These are phyloP conservation scores for Zootoca vivipara DNA, from an alignment of 2,113 vertebrate genomes.

Conservation along the genomic window DNA sequence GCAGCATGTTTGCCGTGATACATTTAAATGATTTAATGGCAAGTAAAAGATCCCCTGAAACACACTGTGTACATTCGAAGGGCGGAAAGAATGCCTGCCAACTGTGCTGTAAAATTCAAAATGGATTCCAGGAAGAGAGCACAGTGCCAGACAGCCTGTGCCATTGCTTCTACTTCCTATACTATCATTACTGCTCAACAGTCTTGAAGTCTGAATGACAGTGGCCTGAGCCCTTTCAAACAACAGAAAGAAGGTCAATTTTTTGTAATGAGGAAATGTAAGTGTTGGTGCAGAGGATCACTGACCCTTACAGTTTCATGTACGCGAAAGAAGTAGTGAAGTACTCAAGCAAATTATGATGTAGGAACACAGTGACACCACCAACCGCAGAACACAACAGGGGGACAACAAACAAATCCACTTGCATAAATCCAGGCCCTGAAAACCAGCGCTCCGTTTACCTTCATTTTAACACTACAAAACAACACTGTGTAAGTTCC, in stretches of 20 bases:
- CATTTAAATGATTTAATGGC: conserved; percentile 75
- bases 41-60: conserved; percentile 69
- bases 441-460: conserved; percentile 46
- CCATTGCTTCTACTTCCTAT: conserved; percentile 72
- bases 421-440: conserved; percentile 54
- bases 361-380: conserved; percentile 72
- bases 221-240: conserved; percentile 84
- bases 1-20: conserved; percentile 67
- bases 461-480: conserved; percentile 40
- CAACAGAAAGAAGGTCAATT: conserved; percentile 81
- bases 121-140: conserved; percentile 74
- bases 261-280: conserved; percentile 85
- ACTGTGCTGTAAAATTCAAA: conserved; percentile 74
- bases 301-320: conserved; percentile 78
- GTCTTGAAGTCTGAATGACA: conserved; percentile 80
- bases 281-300: conserved; percentile 73
- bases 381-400: conserved; percentile 56
- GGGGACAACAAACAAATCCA: conserved; percentile 59
- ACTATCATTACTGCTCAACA: conserved; percentile 79
- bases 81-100: conserved; percentile 67
- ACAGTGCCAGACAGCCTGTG: conserved; percentile 65
- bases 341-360: conserved; percentile 75
- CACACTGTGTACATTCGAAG: conserved; percentile 60
- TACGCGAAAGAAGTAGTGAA: conserved; percentile 67
- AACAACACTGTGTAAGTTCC: conserved; percentile 5